Evolutionary conservation across 1,140 invertebrate genomes (phyloP).

Genomic region (Heterodera schachtii): DNA sequence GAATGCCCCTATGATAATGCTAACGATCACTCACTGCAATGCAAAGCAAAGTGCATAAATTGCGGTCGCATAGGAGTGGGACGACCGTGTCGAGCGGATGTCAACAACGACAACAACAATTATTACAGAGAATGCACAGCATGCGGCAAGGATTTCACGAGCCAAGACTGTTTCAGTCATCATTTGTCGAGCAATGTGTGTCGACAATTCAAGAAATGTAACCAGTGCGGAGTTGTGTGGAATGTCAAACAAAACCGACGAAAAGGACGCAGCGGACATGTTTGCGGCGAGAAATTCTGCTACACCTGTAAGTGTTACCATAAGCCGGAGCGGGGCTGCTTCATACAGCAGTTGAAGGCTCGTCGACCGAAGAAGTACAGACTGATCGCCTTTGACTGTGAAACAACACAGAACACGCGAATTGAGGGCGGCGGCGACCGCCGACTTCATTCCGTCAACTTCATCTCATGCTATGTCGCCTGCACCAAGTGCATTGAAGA

Average conservation of each 20-base stretch:
- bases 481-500: conserved; percentile 9
- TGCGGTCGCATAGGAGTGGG: conserved; percentile 1
- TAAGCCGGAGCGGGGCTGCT: background rate
- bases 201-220: conserved; percentile 1
- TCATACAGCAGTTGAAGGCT: background rate
- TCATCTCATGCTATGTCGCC: background rate
- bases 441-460: background rate
- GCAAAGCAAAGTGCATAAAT: background rate
- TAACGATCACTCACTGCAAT: background rate
- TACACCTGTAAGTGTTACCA: background rate
- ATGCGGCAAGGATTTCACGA: conserved; percentile 7
- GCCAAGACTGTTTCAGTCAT: background rate
- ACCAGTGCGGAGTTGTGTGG: conserved; percentile 10
- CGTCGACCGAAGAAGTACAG: background rate
- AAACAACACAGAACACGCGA: background rate
- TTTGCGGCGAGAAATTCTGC: conserved; percentile 12
- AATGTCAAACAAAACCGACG: background rate
- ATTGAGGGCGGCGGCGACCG: too few relatives aligned
- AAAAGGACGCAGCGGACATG: background rate
- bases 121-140: background rate
- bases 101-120: background rate
- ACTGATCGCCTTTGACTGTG: too few relatives aligned
- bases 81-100: background rate
- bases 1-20: background rate
- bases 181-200: conserved; percentile 1